These are phyloP conservation scores for Catagonus wagneri DNA, from an alignment of 2,113 vertebrate genomes.

Conservation along the genomic window DNA sequence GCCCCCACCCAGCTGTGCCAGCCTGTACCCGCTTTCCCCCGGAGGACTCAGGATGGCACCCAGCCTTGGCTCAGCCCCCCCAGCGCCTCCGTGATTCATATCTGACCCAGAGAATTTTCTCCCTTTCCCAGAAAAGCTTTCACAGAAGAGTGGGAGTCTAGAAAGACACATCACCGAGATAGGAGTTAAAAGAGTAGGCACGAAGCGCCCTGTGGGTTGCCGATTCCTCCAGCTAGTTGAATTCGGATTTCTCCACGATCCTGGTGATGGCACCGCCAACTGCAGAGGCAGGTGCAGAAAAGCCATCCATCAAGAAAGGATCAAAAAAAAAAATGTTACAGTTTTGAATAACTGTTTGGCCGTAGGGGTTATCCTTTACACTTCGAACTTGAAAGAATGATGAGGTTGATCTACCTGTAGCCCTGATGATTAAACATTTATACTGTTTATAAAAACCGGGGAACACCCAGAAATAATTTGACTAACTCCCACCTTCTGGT, in stretches of 20 bases:
- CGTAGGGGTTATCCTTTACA: not conserved
- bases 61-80: not conserved
- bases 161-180: constrained; percentile 8
- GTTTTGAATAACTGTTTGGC: not conserved
- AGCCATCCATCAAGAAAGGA: constrained; percentile 15
- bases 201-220: not conserved
- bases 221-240: constrained; percentile 6
- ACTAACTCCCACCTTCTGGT: not conserved
- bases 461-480: not conserved
- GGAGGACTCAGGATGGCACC: not conserved
- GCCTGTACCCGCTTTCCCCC: not conserved
- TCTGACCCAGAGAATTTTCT: constrained; percentile 39
- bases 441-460: constrained; percentile 22
- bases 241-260: not conserved
- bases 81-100: not conserved
- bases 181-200: constrained; percentile 50
- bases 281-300: not conserved
- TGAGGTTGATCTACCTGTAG: not conserved
- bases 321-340: not conserved
- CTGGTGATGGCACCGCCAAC: not conserved
- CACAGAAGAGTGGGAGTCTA: constrained; percentile 20
- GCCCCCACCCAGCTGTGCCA: not conserved
- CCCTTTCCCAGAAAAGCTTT: constrained; percentile 31
- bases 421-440: not conserved
- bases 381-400: not conserved